Evolutionary conservation across 2,113 vertebrate species (phyloP), one percentile per base, ranked within the genome.

Genomic region (Daphoenositta chrysoptera): DNA sequence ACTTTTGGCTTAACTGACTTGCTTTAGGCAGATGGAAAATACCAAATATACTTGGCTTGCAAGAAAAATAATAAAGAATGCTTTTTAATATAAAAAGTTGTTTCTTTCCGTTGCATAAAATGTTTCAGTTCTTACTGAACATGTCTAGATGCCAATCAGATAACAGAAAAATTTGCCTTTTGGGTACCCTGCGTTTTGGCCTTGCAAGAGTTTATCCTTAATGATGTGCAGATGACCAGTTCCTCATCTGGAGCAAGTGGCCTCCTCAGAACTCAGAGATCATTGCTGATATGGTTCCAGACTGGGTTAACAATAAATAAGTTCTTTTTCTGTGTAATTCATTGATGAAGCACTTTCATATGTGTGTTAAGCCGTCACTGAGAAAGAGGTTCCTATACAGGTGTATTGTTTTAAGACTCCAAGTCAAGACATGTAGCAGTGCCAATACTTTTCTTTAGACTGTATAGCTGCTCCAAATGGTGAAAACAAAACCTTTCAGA

Each of bases 1-100:
- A 82, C 51, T 72, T 79, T 68, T 83, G 65, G 68, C 44, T 97
- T 90, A 84, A 91, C 83, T 94, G 66, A 96, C 33, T 95, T 88
- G 85, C 15, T 75, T 95, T 71, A 88, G 3, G 15, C 80, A 78
- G 53, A 87, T 92, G 37, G 1, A 81, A 78, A 96, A 90, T 63
- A 58, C 19, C 27, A 93, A 79, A 79, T 76, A 33, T 56, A 45
- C 75, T 93, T 94, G 61, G 26, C 42, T 77, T 56, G 7, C 85
- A 90, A 13, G 11, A 7, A 84, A 86, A 92, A 93, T 56, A 24
- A 81, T 86, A 88, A 95, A 93, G 24, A 79, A 93, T 66, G 45
- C 1, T 45, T 73, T 83, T 79, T 51, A 86, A 95, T 84, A 77
- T 33, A 83, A 93, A 85, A 96, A 70, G 15, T 44, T 68, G 23